These are phyloP conservation scores for Chionoecetes opilio DNA, from an alignment of 1,140 invertebrate species.

Conservation along the genomic window DNA sequence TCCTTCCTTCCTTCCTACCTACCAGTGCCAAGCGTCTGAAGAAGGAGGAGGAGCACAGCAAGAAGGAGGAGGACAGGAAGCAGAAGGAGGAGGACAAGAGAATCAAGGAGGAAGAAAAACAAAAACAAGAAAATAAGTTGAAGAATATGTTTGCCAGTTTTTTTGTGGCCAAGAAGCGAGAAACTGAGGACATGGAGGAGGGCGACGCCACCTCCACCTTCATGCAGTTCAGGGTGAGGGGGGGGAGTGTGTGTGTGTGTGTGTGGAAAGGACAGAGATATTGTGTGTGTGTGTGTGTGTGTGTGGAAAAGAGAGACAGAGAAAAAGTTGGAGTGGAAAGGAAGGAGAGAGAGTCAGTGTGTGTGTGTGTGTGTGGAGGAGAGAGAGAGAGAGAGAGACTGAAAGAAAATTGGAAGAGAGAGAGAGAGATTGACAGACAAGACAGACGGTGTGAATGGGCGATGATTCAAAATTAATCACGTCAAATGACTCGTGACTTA, in stretches of 20 bases:
- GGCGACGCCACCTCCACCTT: slow-evolving; percentile 75
- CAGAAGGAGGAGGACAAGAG: slow-evolving; percentile 35
- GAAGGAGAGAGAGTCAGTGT: no score
- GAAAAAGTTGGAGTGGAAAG: neutral
- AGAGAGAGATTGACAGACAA: neutral
- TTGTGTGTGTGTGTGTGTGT: no score
- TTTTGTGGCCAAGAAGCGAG: slow-evolving; percentile 81
- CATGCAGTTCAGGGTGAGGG: slow-evolving; percentile 45
- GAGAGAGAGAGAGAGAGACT: neutral
- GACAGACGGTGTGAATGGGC: no score
- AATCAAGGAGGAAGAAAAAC: slow-evolving; percentile 2
- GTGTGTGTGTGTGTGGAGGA: no score
- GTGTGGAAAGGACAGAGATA: no score
- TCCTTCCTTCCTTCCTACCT: neutral
- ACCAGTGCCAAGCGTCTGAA: slow-evolving; percentile 14
- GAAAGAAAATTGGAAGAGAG: neutral
- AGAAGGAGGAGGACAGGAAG: slow-evolving; percentile 12
- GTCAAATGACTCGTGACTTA: no score
- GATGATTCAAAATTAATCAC: no score
- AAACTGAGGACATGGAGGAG: slow-evolving; percentile 82
- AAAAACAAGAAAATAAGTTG: neutral
- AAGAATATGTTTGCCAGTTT: slow-evolving; percentile 50
- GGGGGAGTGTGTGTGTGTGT: neutral
- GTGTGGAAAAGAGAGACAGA: neutral
- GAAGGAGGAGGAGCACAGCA: neutral